Evolutionary conservation across 1,140 invertebrate genomes (phyloP).

Genomic region (Geopemphigus sp.): DNA sequence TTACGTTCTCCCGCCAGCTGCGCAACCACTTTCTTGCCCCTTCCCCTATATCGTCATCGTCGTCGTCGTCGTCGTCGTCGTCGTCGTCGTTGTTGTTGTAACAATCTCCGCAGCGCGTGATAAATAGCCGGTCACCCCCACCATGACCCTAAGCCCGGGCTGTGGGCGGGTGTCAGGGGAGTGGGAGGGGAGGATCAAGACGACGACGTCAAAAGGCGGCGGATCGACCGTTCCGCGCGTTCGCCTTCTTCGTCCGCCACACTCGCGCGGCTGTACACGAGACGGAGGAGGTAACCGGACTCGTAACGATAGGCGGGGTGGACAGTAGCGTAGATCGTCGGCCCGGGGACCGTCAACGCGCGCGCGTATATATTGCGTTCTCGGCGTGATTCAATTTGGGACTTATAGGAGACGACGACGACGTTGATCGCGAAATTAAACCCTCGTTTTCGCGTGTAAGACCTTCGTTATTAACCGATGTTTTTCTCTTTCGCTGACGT

Average conservation of each 20-base stretch:
- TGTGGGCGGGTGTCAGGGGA: too few relatives aligned
- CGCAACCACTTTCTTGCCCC: neutral
- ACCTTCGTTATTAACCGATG: constrained; percentile 42
- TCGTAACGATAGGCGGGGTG: too few relatives aligned
- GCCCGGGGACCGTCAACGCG: neutral
- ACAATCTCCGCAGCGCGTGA: too few relatives aligned
- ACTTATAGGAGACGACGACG: constrained; percentile 14
- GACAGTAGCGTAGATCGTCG: neutral
- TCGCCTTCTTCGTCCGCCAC: neutral
- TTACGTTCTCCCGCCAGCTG: too few relatives aligned
- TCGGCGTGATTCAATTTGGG: constrained; percentile 25
- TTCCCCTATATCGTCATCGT: neutral
- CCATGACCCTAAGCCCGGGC: too few relatives aligned
- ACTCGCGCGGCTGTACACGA: neutral
- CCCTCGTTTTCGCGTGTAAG: constrained; percentile 38
- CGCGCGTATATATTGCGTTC: constrained; percentile 21
- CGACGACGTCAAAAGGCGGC: constrained; percentile 13
- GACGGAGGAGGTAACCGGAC: neutral
- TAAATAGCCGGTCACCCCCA: too few relatives aligned
- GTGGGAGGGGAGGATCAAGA: neutral
- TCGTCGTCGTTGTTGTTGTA: neutral
- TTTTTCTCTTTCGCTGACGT: constrained; percentile 10
- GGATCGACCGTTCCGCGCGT: too few relatives aligned
- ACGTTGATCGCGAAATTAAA: constrained; percentile 45
- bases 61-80: neutral